Evolutionary conservation across 2,888 invertebrate species (phyloP), one percentile per base, ranked within the genome.

Genomic region (Sthenelais limicola): DNA sequence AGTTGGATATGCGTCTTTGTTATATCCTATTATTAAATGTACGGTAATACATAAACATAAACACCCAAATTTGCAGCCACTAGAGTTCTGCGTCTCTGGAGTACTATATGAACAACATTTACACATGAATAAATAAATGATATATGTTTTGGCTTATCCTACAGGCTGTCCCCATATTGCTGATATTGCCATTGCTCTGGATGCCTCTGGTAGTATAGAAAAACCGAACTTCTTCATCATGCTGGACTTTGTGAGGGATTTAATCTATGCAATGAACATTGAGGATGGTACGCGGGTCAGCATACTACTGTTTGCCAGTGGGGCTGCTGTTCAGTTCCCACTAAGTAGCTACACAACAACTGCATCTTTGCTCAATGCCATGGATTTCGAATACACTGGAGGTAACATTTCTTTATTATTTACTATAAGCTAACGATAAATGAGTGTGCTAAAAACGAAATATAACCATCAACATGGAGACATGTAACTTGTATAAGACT

Each of bases 191-290:
- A 82, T 86, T 68, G 80, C 84, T n/a, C 77, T 86, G 26, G 86
- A 86, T 71, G 78, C 83, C 1, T 86, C 85, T 3, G 85, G 85
- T n/a, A 84, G 84, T 79, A 85, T 86, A 12, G 83, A 82, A 48
- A 77, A 81, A 70, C 77, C 76, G 0, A 85, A 85, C 79, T 86
- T 84, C 79, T 71, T 78, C 51, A 78, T 82, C 47, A 82, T 84
- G 77, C 79, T 83, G 73, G 74, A 76, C 21, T 79, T 77, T 54
- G 74, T 79, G n/a, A 62, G 73, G 67, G 82, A 83, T 28, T 76
- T 85, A 47, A 72, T 76, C 33, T 58, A 72, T 12, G 73, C 76
- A 28, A 18, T 79, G 12, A 54, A 74, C 58, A 38, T 79, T 1
- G 75, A 78, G 26, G 72, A 33, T 12, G 73, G 76, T 4, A 72